Conservation (phyloP, 2,113 vertebrate genomes). For the Bombycilla garrulus region DNA sequence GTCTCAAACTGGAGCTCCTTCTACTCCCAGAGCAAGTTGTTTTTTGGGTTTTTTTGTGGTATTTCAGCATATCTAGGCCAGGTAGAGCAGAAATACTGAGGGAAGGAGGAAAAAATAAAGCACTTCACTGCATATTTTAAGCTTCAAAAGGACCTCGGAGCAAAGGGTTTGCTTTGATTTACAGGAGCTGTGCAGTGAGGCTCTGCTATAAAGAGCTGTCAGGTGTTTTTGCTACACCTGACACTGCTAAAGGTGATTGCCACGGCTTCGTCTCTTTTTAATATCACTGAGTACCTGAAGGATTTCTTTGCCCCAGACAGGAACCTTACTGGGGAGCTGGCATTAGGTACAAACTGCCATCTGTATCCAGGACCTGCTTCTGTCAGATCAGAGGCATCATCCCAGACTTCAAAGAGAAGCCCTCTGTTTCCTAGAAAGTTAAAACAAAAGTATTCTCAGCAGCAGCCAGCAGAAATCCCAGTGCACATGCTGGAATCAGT, state of each 20-base stretch:
- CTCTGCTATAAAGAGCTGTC: background rate
- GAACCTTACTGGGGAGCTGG: slow-evolving; percentile 68
- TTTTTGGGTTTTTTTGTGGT: background rate
- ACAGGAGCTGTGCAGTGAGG: background rate
- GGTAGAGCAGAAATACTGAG: background rate
- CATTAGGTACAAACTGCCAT: slow-evolving; percentile 70
- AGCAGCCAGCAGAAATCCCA: background rate
- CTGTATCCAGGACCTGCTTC: slow-evolving; percentile 63
- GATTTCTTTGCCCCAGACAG: slow-evolving; percentile 47
- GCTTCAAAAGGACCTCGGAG: background rate
- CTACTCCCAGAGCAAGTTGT: background rate
- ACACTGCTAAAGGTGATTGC: background rate
- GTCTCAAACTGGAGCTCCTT: background rate
- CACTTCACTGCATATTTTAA: background rate
- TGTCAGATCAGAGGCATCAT: slow-evolving; percentile 48
- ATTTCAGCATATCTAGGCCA: background rate
- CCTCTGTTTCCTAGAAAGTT: slow-evolving; percentile 76
- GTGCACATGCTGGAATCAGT: background rate
- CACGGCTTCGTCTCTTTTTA: background rate
- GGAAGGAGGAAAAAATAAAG: background rate
- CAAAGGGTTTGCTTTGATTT: slow-evolving; percentile 35
- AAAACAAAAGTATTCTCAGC: background rate
- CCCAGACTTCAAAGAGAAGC: slow-evolving; percentile 78
- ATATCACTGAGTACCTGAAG: slow-evolving; percentile 71
- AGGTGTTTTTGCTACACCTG: background rate